phyloP scores from a whole-genome alignment of 2,888 invertebrate genomes.

The Thereva nobilitata region DNA sequence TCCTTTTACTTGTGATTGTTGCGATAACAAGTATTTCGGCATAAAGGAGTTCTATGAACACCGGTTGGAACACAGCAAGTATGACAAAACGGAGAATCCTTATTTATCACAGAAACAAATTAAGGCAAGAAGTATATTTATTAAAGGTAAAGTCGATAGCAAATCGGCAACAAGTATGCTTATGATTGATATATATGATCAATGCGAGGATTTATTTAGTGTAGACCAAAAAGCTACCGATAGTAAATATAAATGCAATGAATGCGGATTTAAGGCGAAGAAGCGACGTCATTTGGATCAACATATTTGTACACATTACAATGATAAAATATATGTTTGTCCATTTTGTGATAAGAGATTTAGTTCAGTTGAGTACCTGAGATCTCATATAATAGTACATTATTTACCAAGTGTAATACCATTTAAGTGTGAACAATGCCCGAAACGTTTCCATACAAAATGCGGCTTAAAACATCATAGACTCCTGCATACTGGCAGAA shows the following conservation, averaged over 20 bases:
- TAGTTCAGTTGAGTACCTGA: conserved; percentile 22
- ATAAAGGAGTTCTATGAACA: conserved; percentile 18
- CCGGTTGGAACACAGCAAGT: conserved; percentile 16
- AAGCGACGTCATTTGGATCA: conserved; percentile 16
- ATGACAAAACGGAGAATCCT: background rate
- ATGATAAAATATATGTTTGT: conserved; percentile 19
- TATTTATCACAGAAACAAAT: background rate
- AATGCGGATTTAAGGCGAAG: background rate
- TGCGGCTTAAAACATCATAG: conserved; percentile 27
- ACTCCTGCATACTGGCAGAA: background rate
- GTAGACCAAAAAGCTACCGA: background rate
- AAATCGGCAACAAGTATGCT: background rate
- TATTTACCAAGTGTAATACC: conserved; percentile 9
- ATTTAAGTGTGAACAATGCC: conserved; percentile 27
- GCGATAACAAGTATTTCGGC: conserved; percentile 13
- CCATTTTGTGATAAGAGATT: conserved; percentile 22
- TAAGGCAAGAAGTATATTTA: background rate
- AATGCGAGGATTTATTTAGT: background rate
- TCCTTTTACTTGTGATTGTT: conserved; percentile 27
- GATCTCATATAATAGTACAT: conserved; percentile 21
- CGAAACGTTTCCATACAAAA: conserved; percentile 25
- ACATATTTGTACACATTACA: conserved; percentile 14
- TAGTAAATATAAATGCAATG: conserved; percentile 1
- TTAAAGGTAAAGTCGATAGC: background rate
- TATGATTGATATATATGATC: conserved; percentile 1